Base-by-base conservation (phyloP, 2,113 vertebrate species). In the Rhombomys opimus region DNA sequence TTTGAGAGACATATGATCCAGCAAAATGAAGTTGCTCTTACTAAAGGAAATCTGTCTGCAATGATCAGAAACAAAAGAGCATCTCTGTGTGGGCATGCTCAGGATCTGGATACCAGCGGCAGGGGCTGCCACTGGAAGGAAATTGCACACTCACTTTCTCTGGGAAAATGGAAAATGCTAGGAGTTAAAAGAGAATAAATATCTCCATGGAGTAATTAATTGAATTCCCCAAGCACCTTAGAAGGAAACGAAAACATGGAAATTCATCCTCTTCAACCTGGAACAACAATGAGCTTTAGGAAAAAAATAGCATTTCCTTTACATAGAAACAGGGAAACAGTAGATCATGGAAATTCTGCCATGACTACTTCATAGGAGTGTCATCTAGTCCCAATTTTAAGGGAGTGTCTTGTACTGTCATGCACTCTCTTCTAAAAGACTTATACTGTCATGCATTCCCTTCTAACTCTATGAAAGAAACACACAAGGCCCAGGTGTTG, bases 11-110 rank as follows among this genome's bases (percentile, higher is more conserved):
- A 84, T 38, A 68, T 25, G 70, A 92, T 70, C 70, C 32, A 90
- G 93, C 70, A 93, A 96, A 97, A 95, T 92, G 65, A 96, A 97
- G 90, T 10, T 78, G 52, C 85, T 77, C 65, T 82, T 91, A 95
- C 75, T 96, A 90, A 17, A 92, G 65, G 94, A 88, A 38, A 65
- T 22, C 18, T 61, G 86, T 91, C 82, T 87, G 46, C 18, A n/a
- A 67, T 35, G 52, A 30, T 95, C 57, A 95, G 61, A 85, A 82
- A 87, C 38, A 25, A 82, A 92, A 94, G 67, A 57, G 4, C 7
- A 77, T 80, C 80, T 84, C 57, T 84, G 15, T 35, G 72, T 84
- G 9, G 38, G 78, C 80, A 52, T 85, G 50, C 52, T 76, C 85
- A 85, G 91, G 52, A 92, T 85, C 81, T 94, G 23, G 59, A 95